Base-by-base conservation (phyloP, 2,888 invertebrate genomes). In the Dryobota labecula region DNA sequence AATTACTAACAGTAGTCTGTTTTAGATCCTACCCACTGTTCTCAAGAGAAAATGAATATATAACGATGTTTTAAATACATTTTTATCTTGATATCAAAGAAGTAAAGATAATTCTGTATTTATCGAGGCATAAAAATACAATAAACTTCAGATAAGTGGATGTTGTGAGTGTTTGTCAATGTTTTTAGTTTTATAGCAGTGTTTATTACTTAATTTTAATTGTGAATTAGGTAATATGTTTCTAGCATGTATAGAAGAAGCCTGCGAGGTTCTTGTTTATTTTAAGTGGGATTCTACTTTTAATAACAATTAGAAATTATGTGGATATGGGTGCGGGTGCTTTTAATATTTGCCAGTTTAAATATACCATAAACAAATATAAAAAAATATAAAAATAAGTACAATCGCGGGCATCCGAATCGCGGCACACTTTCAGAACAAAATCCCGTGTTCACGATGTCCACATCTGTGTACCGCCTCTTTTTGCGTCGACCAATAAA, bases 151-250 rank as follows among this genome's bases (percentile, higher is more conserved):
- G 56, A 57, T 61, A 72, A 62, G n/a, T 49, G 20, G 33, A 47
- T 68, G 58, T 73, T 57, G 54, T 62, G 63, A 70, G 43, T 73
- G 53, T 63, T 57, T 45, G 43, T 66, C 38, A 60, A 56, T 64
- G 54, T 70, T 73, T 64, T 56, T 54, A 47, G 18, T 63, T 83
- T 73, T 65, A 81, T 73, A 30, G 41, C 11, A 51, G 13, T 67
- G 24, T 66, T 81, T 60, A 72, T 71, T 65, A 56, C 57, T 80
- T 67, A 54, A 76, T 80, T 79, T 67, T 68, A 68, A 68, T 64
- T 38, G 15, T 30, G 38, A 18, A 75, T 64, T 54, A 41, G 41
- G 15, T 65, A n/a, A n/a, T 38, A 64, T 15, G 7, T n/a, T n/a
- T n/a, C n/a, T n/a, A n/a, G n/a, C n/a, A n/a, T n/a, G n/a, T n/a